phyloP scores from a whole-genome alignment of 2,113 vertebrate genomes.

The Urocolius indicus region DNA sequence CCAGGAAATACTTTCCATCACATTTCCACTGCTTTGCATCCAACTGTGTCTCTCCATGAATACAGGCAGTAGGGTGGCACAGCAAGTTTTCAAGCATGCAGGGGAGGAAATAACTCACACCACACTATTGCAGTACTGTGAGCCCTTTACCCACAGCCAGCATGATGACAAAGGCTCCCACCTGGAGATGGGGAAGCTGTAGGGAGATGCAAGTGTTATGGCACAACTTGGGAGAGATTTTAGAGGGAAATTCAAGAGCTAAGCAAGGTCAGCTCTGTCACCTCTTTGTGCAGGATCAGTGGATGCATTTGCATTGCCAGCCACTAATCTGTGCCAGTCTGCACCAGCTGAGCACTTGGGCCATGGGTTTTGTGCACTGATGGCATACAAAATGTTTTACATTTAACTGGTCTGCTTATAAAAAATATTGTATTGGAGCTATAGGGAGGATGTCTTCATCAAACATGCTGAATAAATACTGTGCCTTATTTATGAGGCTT shows the following conservation, averaged over 20 bases:
- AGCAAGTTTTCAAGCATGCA: background rate
- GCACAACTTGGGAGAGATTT: background rate
- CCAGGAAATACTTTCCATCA: background rate
- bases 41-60: background rate
- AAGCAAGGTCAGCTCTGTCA: background rate
- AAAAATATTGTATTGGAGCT: background rate
- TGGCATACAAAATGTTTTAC: background rate
- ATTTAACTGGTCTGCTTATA: background rate
- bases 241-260: background rate
- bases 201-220: background rate
- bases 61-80: background rate
- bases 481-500: conserved; percentile 26
- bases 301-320: background rate
- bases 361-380: background rate
- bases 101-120: background rate
- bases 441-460: background rate
- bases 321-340: background rate
- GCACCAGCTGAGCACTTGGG: background rate
- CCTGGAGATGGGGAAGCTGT: accelerated
- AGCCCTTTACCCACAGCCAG: background rate
- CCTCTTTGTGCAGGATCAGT: background rate
- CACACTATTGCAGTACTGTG: background rate
- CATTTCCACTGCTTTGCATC: background rate
- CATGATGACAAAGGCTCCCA: background rate
- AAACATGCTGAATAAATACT: conserved; percentile 3